phyloP scores from a whole-genome alignment of 1,140 invertebrate genomes.

The Caenorhabditis brenneri region DNA sequence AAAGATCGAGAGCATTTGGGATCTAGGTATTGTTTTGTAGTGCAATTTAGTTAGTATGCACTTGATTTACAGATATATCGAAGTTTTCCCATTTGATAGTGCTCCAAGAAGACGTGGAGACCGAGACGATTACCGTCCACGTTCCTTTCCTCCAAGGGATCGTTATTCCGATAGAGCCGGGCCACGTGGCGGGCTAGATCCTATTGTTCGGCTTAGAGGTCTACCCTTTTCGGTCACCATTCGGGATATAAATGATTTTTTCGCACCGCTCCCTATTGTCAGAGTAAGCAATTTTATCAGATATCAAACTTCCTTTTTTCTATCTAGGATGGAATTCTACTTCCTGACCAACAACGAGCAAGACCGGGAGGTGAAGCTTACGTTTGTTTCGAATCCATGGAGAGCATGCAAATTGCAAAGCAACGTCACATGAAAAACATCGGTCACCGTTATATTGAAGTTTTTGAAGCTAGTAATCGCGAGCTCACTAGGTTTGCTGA shows the following conservation, averaged over 20 bases:
- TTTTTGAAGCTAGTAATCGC: constrained; percentile 46
- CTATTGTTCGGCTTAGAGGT: constrained; percentile 51
- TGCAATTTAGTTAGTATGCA: background rate
- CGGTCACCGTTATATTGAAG: constrained; percentile 56
- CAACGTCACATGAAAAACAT: constrained; percentile 57
- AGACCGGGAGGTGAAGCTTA: constrained; percentile 53
- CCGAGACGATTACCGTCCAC: background rate
- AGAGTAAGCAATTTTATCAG: constrained; percentile 5
- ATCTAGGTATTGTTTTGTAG: constrained; percentile 80
- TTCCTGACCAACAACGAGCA: constrained; percentile 38
- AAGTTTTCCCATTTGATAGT: constrained; percentile 36
- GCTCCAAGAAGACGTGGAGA: constrained; percentile 44
- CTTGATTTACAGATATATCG: constrained; percentile 45
- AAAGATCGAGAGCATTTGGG: constrained; percentile 89
- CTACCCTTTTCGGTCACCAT: constrained; percentile 48
- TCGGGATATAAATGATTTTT: constrained; percentile 52
- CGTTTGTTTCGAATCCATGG: constrained; percentile 44
- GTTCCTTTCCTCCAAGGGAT: background rate
- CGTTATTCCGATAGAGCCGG: background rate
- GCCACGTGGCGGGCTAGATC: background rate
- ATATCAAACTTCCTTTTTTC: no score
- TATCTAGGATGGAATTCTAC: constrained; percentile 45
- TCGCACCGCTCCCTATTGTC: constrained; percentile 44
- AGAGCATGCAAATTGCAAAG: constrained; percentile 37
- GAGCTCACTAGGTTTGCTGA: constrained; percentile 41